phyloP scores from a whole-genome alignment of 2,888 invertebrate genomes.

The Euspilapteryx auroguttella region DNA sequence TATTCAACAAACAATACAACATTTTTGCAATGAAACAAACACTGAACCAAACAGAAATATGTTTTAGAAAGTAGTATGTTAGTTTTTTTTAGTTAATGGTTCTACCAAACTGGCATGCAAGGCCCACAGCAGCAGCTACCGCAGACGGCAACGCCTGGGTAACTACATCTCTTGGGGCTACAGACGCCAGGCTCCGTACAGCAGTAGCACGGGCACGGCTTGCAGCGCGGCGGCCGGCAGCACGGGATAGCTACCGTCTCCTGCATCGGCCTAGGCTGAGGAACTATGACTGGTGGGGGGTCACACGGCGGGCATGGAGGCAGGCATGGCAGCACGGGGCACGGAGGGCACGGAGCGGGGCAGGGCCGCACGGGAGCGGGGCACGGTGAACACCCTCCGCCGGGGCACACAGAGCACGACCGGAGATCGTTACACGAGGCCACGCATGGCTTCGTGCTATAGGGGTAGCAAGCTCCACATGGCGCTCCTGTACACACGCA shows the following conservation, averaged over 20 bases:
- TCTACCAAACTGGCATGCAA: constrained; percentile 44
- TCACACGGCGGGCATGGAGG: constrained; percentile 45
- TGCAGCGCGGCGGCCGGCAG: constrained; percentile 54
- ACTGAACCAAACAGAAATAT: too few relatives aligned
- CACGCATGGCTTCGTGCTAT: constrained; percentile 35
- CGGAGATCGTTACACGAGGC: constrained; percentile 30
- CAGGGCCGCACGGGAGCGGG: constrained; percentile 46
- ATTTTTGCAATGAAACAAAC: too few relatives aligned
- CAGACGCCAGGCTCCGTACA: constrained; percentile 37
- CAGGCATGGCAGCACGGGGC: constrained; percentile 30
- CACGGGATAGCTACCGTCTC: constrained; percentile 48
- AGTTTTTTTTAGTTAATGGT: too few relatives aligned
- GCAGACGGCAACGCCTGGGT: constrained; percentile 40
- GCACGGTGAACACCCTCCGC: constrained; percentile 46
- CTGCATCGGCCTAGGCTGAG: constrained; percentile 18
- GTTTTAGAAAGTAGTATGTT: too few relatives aligned
- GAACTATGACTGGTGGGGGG: constrained; percentile 22
- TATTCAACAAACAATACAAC: too few relatives aligned
- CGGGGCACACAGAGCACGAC: constrained; percentile 40
- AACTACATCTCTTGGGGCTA: constrained; percentile 38
- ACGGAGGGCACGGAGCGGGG: constrained; percentile 26
- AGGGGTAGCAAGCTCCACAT: constrained; percentile 44
- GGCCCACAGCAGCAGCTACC: constrained; percentile 27
- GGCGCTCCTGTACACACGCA: constrained; percentile 37
- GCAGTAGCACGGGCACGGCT: constrained; percentile 59